Conservation (phyloP, 1,140 invertebrate species). For the Oncopodura yosiiana region DNA sequence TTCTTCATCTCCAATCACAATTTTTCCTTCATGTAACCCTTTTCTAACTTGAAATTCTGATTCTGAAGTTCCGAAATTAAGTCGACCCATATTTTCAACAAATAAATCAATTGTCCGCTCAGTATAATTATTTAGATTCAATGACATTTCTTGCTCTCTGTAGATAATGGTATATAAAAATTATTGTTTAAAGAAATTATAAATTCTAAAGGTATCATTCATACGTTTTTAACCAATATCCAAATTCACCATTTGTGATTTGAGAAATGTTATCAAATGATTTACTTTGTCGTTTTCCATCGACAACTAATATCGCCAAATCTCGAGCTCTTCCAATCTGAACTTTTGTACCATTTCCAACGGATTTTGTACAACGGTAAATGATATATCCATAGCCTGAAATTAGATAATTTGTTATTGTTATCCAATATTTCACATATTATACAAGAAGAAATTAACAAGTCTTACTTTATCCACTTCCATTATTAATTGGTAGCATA, state of each 20-base stretch:
- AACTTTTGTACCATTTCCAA: not conserved
- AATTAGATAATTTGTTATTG: no score
- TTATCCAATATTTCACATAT: not conserved
- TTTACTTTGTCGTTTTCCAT: conserved; percentile 11
- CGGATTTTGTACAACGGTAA: no score
- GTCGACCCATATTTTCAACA: conserved; percentile 46
- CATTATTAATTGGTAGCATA: conserved; percentile 39
- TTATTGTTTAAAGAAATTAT: not conserved
- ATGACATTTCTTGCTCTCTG: conserved; percentile 8
- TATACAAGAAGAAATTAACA: not conserved
- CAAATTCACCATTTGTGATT: conserved; percentile 1
- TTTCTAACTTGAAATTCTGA: conserved; percentile 42
- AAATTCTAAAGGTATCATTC: not conserved
- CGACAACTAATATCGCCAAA: conserved; percentile 17
- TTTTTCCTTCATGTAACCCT: conserved; percentile 41
- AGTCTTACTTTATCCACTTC: conserved; percentile 43
- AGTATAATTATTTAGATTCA: not conserved
- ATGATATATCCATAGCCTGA: no score
- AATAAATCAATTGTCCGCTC: conserved; percentile 40
- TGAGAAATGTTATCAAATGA: not conserved
- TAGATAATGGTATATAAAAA: not conserved
- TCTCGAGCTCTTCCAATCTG: conserved; percentile 18
- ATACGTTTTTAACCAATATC: conserved; percentile 5
- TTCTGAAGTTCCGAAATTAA: conserved; percentile 42
- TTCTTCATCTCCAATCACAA: conserved; percentile 38